Conservation (phyloP, 2,113 vertebrate species). For the Antechinus stuartii region DNA sequence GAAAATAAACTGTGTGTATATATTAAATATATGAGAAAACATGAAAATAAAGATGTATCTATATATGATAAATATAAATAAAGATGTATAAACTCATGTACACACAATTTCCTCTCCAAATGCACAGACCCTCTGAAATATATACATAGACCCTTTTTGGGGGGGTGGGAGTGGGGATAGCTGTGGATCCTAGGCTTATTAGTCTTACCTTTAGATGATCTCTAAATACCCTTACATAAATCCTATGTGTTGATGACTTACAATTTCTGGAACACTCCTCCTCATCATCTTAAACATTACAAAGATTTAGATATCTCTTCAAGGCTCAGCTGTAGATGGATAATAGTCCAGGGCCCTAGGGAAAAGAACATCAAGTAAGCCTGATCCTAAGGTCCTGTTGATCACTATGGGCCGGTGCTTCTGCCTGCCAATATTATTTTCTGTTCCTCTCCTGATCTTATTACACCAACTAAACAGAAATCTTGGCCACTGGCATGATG, state of each 20-base stretch:
- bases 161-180: too few species aligned
- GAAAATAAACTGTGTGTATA: background rate
- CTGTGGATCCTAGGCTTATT: background rate
- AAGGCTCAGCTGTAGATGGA: background rate
- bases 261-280: background rate
- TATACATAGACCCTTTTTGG: background rate
- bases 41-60: background rate
- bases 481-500: background rate
- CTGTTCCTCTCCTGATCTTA: background rate
- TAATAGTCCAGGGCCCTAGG: background rate
- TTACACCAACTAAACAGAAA: background rate
- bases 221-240: slow-evolving; percentile 20
- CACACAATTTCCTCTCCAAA: background rate
- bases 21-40: background rate
- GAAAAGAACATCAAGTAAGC: background rate
- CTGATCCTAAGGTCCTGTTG: background rate
- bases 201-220: background rate
- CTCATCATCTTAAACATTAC: background rate
- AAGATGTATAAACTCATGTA: background rate
- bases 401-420: background rate
- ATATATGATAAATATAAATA: background rate
- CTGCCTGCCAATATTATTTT: background rate
- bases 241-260: background rate
- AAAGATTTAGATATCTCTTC: background rate
- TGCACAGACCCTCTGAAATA: background rate